Percentiles rank a stretch among this genome's conserved stretches.
These are phyloP conservation scores for Arnoldichthys spilopterus DNA, from an alignment of 2,797 vertebrate genomes.

Conservation along the genomic window DNA sequence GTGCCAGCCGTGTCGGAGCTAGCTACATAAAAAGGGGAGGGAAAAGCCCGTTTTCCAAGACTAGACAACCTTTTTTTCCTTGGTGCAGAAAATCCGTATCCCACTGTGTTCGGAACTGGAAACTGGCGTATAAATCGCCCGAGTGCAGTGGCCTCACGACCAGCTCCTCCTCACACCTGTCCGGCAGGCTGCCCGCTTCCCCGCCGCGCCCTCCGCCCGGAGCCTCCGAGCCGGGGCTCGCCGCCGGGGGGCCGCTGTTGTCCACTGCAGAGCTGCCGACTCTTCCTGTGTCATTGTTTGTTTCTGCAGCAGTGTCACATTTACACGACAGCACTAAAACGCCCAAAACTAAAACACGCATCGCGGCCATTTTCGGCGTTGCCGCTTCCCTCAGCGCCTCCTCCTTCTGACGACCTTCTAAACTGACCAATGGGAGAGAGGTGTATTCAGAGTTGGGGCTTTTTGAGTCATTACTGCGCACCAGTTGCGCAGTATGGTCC, in stretches of 20 bases:
- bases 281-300: background rate
- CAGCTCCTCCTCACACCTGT: constrained; percentile 88
- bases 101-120: constrained; percentile 93
- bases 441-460: background rate
- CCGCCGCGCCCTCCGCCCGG: background rate
- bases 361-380: background rate
- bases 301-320: constrained; percentile 17
- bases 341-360: constrained; percentile 56
- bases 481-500: background rate
- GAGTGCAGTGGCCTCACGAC: constrained; percentile 88
- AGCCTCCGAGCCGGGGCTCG: background rate
- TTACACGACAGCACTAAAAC: constrained; percentile 6
- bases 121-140: constrained; percentile 90
- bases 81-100: constrained; percentile 80
- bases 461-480: background rate
- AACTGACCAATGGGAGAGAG: constrained; percentile 64
- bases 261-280: background rate
- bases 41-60: background rate
- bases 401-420: background rate
- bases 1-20: too few species aligned
- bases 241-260: background rate
- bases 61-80: constrained; percentile 77
- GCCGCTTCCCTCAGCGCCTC: constrained; percentile 3
- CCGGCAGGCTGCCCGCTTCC: constrained; percentile 53
- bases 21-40: background rate